These are phyloP conservation scores for Reticulitermes speratus DNA, from an alignment of 1,140 invertebrate genomes.

Conservation along the genomic window DNA sequence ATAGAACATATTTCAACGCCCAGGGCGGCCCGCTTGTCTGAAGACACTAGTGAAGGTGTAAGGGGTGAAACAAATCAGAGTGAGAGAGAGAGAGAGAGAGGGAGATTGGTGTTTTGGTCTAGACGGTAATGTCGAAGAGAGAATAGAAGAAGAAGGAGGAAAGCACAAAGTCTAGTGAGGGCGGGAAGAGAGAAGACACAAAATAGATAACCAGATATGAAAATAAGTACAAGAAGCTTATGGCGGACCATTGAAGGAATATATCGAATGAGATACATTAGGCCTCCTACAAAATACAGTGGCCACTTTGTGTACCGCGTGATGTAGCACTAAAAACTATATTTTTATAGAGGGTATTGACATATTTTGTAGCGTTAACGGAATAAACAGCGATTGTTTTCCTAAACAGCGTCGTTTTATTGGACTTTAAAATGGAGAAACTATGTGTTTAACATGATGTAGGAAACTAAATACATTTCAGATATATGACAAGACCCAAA, in stretches of 20 bases:
- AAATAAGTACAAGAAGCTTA: not conserved
- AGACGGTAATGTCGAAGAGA: not conserved
- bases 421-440: too few species aligned
- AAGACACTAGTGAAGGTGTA: not conserved
- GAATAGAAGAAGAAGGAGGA: not conserved
- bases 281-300: too few species aligned
- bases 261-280: not conserved
- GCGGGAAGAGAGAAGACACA: not conserved
- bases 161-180: not conserved
- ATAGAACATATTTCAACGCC: conserved; percentile 15
- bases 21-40: not conserved
- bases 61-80: not conserved
- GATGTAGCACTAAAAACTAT: too few species aligned
- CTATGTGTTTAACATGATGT: too few species aligned
- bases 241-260: not conserved
- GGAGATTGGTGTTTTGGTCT: not conserved
- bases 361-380: too few species aligned
- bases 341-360: too few species aligned
- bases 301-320: too few species aligned
- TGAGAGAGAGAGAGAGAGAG: not conserved
- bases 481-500: too few species aligned
- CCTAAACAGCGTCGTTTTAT: too few species aligned
- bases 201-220: not conserved
- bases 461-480: too few species aligned
- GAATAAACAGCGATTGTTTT: too few species aligned